Conservation (phyloP, 2,113 vertebrate species). For the Hemiscyllium ocellatum region DNA sequence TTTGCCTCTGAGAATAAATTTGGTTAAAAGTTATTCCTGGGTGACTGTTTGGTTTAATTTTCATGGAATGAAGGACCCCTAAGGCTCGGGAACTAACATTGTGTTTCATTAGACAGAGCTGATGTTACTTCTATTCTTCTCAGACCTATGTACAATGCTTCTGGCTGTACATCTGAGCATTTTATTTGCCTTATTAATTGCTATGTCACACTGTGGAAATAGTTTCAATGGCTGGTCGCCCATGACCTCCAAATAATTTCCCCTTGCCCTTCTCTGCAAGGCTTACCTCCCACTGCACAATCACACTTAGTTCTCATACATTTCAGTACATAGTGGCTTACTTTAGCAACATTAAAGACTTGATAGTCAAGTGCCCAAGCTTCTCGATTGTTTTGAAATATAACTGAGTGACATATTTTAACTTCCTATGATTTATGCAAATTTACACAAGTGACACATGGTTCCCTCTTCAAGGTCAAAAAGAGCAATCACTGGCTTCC, state of each 20-base stretch:
- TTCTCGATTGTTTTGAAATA: not conserved
- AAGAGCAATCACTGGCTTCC: not conserved
- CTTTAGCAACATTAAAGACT: not conserved
- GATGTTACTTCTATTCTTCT: conserved; percentile 27
- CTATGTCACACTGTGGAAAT: not conserved
- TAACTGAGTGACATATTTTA: not conserved
- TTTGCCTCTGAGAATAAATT: not conserved
- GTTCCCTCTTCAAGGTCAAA: not conserved
- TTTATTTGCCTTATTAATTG: conserved; percentile 32
- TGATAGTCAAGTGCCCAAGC: not conserved
- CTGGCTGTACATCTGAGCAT: conserved; percentile 7
- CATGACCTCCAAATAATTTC: not conserved
- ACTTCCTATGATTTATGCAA: not conserved
- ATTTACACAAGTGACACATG: not conserved
- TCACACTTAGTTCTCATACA: not conserved
- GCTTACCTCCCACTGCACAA: not conserved
- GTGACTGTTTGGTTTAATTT: conserved; percentile 24
- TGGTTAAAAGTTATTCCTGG: conserved; percentile 26
- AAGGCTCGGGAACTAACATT: not conserved
- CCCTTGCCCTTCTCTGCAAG: not conserved
- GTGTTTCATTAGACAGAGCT: not conserved
- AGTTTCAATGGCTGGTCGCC: conserved; percentile 28
- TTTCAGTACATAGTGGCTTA: not conserved
- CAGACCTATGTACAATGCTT: not conserved
- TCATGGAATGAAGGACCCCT: conserved; percentile 10